A percentile compares a stretch with the other conserved stretches of the same genome.
These are phyloP conservation scores for Megalops atlanticus DNA, from an alignment of 2,113 vertebrate species.

Conservation along the genomic window DNA sequence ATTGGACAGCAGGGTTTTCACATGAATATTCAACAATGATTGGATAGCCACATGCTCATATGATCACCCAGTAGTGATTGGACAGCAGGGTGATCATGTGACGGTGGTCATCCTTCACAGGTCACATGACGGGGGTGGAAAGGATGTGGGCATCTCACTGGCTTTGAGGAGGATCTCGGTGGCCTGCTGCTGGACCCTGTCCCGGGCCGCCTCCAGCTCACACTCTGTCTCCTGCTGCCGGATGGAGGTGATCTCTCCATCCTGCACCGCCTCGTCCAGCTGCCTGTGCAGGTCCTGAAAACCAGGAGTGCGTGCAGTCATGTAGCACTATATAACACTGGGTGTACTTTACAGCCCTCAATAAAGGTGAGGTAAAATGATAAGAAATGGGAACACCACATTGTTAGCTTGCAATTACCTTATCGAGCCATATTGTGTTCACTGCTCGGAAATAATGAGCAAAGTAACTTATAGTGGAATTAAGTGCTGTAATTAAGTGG, in stretches of 20 bases:
- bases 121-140: not conserved
- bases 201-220: constrained; percentile 87
- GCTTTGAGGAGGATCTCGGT: constrained; percentile 92
- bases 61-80: not conserved
- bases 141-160: constrained; percentile 65
- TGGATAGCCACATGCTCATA: not conserved
- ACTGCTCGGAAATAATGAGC: no score
- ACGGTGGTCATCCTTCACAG: no score
- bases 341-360: no score
- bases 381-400: no score
- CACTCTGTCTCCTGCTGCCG: constrained; percentile 94
- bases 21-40: not conserved
- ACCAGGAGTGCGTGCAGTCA: no score
- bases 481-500: no score
- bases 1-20: no score
- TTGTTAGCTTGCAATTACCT: no score
- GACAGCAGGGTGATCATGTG: not conserved
- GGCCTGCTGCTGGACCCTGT: constrained; percentile 90
- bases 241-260: constrained; percentile 88
- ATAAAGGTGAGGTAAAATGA: no score
- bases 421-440: no score
- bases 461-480: no score
- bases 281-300: constrained; percentile 90
- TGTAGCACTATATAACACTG: constrained; percentile 15
- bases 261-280: constrained; percentile 90